phyloP scores from a whole-genome alignment of 2,113 vertebrate species.

The Urocynchramus pylzowi region DNA sequence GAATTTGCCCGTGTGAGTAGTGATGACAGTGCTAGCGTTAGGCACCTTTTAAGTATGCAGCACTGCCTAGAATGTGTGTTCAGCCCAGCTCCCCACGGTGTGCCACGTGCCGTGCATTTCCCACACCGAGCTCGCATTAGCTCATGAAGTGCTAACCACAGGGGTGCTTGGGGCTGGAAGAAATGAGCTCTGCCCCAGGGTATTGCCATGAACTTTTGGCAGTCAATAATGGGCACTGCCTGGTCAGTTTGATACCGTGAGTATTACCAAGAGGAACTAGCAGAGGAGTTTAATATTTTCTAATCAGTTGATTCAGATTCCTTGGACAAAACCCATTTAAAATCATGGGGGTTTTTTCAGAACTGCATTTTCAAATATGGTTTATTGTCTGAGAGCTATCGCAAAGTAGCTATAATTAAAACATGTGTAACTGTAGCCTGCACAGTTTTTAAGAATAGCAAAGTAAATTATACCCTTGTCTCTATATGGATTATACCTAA shows the following conservation, averaged over 20 bases:
- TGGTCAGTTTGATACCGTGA: background rate
- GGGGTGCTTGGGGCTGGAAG: background rate
- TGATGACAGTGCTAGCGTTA: background rate
- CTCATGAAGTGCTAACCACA: background rate
- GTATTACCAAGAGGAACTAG: background rate
- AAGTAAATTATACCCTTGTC: background rate
- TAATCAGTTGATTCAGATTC: background rate
- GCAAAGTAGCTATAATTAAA: slow-evolving; percentile 16
- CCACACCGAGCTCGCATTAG: background rate
- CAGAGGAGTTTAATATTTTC: background rate
- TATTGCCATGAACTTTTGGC: background rate
- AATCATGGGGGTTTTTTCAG: background rate
- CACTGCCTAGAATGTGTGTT: background rate
- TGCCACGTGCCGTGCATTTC: background rate
- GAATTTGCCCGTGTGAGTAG: background rate
- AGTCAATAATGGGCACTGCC: background rate
- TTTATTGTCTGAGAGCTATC: background rate
- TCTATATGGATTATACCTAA: background rate
- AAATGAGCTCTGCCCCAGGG: background rate
- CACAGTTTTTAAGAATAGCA: background rate
- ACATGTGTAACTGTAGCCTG: background rate
- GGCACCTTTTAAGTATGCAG: background rate
- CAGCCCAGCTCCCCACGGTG: background rate
- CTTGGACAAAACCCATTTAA: background rate
- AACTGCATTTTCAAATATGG: background rate